These are phyloP conservation scores for Gnathonemus echidnorhynchus DNA, from an alignment of 2,113 vertebrate genomes.

Conservation along the genomic window DNA sequence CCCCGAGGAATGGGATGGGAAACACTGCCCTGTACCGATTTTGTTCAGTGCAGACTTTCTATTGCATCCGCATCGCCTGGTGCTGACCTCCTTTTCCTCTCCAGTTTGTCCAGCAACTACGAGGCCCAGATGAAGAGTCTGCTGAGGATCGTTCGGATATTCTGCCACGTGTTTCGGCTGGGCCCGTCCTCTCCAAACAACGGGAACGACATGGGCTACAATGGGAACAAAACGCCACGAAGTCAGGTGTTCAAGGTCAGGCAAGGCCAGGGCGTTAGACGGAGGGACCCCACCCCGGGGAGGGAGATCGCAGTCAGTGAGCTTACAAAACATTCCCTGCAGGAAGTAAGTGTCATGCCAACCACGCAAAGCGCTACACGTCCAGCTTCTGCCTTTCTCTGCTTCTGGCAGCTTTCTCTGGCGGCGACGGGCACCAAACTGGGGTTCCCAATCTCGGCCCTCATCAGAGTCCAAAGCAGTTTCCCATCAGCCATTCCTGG, in stretches of 20 bases:
- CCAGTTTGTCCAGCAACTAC: slow-evolving; percentile 91
- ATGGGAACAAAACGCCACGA: slow-evolving; percentile 95
- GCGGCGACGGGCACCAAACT: not conserved
- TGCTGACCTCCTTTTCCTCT: not conserved
- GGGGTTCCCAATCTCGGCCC: not conserved
- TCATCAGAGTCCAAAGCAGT: not conserved
- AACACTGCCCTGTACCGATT: not conserved
- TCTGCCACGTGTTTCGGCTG: slow-evolving; percentile 92
- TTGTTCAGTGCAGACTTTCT: not conserved
- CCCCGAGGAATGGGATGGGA: not conserved
- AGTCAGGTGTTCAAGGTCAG: slow-evolving; percentile 98
- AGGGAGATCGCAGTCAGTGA: not conserved
- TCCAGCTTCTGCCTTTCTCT: slow-evolving; percentile 5
- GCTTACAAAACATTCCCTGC: not conserved
- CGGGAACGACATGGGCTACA: slow-evolving; percentile 95
- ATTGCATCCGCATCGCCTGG: not conserved
- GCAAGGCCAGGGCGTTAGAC: slow-evolving; percentile 37
- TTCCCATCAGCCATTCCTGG: not conserved
- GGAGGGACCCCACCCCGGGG: not conserved
- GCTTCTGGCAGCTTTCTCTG: not conserved
- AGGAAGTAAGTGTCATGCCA: slow-evolving; percentile 8
- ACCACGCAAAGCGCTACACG: not conserved
- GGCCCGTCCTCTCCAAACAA: slow-evolving; percentile 89
- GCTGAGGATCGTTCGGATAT: slow-evolving; percentile 89
- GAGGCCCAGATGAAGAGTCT: slow-evolving; percentile 98